phyloP scores from a whole-genome alignment of 1,140 invertebrate genomes.

The Reticulitermes speratus region DNA sequence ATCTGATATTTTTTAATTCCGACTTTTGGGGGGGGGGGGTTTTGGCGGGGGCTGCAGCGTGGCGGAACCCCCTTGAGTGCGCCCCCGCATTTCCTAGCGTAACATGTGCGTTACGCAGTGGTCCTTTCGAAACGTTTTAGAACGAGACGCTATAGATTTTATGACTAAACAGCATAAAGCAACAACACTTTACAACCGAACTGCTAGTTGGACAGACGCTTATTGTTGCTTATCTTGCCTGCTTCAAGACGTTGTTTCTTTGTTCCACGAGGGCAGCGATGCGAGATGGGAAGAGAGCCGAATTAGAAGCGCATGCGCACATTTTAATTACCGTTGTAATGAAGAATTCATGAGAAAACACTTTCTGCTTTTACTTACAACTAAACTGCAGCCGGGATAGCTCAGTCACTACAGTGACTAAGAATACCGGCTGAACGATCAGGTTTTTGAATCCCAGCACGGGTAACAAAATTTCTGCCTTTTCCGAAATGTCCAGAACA shows the following conservation, averaged over 20 bases:
- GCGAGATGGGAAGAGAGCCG: not conserved
- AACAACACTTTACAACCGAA: not conserved
- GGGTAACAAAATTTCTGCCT: no score
- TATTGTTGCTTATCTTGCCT: not conserved
- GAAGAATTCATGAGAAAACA: not conserved
- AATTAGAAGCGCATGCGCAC: not conserved
- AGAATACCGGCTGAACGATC: no score
- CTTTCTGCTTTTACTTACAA: no score
- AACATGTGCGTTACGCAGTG: not conserved
- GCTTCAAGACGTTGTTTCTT: not conserved
- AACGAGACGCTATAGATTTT: not conserved
- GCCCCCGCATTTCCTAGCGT: no score
- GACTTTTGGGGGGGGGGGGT: no score
- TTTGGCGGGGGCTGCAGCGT: no score
- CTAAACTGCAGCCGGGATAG: no score
- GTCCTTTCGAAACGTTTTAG: not conserved
- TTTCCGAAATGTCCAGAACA: no score
- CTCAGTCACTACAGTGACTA: no score
- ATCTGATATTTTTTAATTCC: no score
- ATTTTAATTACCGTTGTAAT: not conserved
- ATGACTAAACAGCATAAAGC: not conserved
- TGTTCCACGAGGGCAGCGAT: not conserved
- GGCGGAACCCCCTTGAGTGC: no score
- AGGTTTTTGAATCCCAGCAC: no score
- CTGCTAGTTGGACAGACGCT: not conserved